phyloP scores from a whole-genome alignment of 1,140 invertebrate species.

The Pectinophora gossypiella region DNA sequence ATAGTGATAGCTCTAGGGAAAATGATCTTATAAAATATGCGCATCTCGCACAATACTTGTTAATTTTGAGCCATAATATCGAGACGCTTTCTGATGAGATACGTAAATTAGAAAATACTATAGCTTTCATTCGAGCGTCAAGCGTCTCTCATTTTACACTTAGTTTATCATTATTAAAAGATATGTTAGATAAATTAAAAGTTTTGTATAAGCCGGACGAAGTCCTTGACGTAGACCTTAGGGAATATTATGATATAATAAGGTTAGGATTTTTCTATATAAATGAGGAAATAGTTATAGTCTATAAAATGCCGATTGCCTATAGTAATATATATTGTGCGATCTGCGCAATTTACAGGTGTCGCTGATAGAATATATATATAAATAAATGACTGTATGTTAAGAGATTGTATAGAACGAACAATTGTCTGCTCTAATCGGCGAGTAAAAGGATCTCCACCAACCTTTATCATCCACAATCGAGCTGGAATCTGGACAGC shows the following conservation, averaged over 20 bases:
- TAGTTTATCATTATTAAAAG: conserved; percentile 13
- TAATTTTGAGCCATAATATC: conserved; percentile 30
- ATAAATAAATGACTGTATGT: too few species aligned
- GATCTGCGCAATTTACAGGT: too few species aligned
- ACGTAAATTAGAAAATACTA: conserved; percentile 27
- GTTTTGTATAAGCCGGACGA: conserved; percentile 18
- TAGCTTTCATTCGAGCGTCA: conserved; percentile 32
- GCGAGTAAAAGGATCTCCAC: too few species aligned
- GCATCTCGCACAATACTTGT: conserved; percentile 27
- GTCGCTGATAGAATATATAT: too few species aligned
- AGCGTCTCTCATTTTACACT: conserved; percentile 27
- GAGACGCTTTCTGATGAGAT: conserved; percentile 29
- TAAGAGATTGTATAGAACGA: too few species aligned
- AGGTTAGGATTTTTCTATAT: conserved; percentile 29
- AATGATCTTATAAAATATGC: conserved; percentile 25
- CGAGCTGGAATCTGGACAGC: too few species aligned
- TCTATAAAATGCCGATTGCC: conserved; percentile 29
- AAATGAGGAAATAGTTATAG: conserved; percentile 24
- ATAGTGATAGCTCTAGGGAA: conserved; percentile 16
- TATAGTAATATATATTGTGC: conserved; percentile 16
- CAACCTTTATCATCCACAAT: too few species aligned
- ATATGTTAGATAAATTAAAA: conserved; percentile 23
- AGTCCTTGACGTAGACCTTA: conserved; percentile 25
- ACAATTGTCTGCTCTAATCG: too few species aligned
- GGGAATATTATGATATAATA: conserved; percentile 33